phyloP scores from a whole-genome alignment of 2,888 invertebrate genomes.

The Rhamphomyia laevipes region DNA sequence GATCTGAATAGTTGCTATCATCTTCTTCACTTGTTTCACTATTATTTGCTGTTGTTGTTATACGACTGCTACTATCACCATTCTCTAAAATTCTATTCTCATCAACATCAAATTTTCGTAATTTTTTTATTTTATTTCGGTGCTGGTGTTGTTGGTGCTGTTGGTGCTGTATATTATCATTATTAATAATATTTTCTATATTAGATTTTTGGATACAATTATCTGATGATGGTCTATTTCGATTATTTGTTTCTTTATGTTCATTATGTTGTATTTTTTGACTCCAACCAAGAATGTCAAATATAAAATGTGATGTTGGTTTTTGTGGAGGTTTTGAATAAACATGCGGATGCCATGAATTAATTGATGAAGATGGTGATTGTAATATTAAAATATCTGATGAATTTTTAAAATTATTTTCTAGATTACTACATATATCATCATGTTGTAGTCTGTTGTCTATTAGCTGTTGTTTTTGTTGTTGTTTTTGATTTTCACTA shows the following conservation, averaged over 20 bases:
- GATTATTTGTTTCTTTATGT: constrained; percentile 1
- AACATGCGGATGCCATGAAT: constrained; percentile 80
- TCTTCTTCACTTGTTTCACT: constrained; percentile 40
- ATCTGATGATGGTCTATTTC: background rate
- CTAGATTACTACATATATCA: constrained; percentile 4
- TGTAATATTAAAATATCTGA: constrained; percentile 1
- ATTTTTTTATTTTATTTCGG: background rate
- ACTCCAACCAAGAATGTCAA: constrained; percentile 67
- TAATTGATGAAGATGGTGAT: constrained; percentile 10
- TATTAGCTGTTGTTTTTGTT: constrained; percentile 6
- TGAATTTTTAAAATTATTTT: background rate
- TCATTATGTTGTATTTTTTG: background rate
- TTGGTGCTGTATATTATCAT: background rate
- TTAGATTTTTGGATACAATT: background rate
- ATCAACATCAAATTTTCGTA: background rate
- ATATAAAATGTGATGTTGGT: constrained; percentile 79
- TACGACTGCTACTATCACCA: background rate
- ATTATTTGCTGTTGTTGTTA: constrained; percentile 26
- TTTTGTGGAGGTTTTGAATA: constrained; percentile 70
- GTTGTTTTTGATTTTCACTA: constrained; percentile 9
- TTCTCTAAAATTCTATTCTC: background rate
- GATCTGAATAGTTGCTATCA: constrained; percentile 33
- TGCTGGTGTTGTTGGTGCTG: background rate
- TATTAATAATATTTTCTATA: constrained; percentile 2
- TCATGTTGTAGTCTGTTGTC: constrained; percentile 4